phyloP scores from a whole-genome alignment of 2,113 vertebrate genomes.

The Picathartes gymnocephalus region DNA sequence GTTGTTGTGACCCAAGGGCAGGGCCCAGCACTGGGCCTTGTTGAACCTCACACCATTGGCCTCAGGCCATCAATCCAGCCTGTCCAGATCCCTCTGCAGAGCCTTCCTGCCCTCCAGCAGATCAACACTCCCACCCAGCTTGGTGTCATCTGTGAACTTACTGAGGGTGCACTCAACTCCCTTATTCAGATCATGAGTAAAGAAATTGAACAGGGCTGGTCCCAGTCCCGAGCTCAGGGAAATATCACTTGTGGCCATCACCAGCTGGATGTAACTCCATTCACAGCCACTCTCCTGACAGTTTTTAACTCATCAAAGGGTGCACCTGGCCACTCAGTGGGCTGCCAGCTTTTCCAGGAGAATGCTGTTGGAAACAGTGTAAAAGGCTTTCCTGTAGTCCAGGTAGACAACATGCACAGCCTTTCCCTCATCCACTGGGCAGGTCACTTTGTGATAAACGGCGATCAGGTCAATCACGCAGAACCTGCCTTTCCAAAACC shows the following conservation, averaged over 20 bases:
- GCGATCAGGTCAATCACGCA: rapidly evolving
- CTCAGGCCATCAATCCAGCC: background rate
- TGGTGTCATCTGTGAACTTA: background rate
- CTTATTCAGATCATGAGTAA: background rate
- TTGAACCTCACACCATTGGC: rapidly evolving
- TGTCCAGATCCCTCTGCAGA: background rate
- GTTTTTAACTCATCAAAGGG: background rate
- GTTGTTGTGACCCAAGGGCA: background rate
- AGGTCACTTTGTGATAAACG: background rate
- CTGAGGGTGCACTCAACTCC: background rate
- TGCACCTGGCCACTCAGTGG: too few species aligned
- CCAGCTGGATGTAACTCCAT: background rate
- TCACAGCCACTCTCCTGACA: background rate
- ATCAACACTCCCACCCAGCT: background rate
- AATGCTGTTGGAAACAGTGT: background rate
- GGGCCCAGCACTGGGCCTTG: rapidly evolving
- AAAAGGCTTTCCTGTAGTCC: background rate
- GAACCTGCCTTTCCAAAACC: background rate
- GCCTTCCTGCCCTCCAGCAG: background rate
- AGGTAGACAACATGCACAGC: background rate
- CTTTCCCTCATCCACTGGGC: background rate
- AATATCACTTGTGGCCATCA: background rate
- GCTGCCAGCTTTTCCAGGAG: background rate
- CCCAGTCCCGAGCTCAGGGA: background rate
- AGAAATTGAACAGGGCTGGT: background rate